Conservation (phyloP, 2,888 invertebrate species). For the Idaea aversata region DNA sequence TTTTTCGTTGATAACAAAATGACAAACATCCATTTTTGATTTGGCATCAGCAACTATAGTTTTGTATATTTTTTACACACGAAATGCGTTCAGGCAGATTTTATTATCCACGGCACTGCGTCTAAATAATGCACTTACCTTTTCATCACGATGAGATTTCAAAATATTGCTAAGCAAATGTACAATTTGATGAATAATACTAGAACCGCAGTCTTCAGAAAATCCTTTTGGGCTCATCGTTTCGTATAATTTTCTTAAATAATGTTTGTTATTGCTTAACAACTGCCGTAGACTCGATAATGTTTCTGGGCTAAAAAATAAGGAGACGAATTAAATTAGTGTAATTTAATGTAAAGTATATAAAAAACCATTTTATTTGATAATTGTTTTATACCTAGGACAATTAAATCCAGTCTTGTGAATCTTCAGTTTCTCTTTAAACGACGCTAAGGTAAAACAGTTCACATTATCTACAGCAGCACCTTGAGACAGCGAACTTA, state of each 20-base stretch:
- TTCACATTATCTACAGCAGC: constrained; percentile 21
- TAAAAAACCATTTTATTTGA: constrained; percentile 6
- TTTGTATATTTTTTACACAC: no score
- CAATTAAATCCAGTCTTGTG: constrained; percentile 48
- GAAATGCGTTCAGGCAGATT: no score
- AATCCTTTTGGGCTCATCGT: constrained; percentile 80
- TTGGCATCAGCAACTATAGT: no score
- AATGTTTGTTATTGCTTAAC: constrained; percentile 72
- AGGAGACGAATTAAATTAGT: constrained; percentile 6
- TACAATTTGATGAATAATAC: constrained; percentile 82
- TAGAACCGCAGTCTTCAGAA: constrained; percentile 83
- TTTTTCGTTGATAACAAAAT: no score
- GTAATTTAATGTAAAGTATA: no score
- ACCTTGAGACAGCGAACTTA: constrained; percentile 42
- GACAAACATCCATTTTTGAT: no score
- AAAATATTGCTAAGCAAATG: constrained; percentile 79
- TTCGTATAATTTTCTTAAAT: constrained; percentile 77
- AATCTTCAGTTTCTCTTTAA: constrained; percentile 50
- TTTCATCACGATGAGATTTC: constrained; percentile 63
- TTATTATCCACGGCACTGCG: no score
- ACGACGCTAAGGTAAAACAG: constrained; percentile 40
- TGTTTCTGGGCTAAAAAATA: constrained; percentile 66
- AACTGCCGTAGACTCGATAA: constrained; percentile 75
- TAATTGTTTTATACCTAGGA: constrained; percentile 51
- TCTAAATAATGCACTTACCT: constrained; percentile 48